Evolutionary conservation across 2,888 invertebrate genomes (phyloP), one percentile per base, ranked within the genome.

Genomic region (Steinernema carpocapsae): DNA sequence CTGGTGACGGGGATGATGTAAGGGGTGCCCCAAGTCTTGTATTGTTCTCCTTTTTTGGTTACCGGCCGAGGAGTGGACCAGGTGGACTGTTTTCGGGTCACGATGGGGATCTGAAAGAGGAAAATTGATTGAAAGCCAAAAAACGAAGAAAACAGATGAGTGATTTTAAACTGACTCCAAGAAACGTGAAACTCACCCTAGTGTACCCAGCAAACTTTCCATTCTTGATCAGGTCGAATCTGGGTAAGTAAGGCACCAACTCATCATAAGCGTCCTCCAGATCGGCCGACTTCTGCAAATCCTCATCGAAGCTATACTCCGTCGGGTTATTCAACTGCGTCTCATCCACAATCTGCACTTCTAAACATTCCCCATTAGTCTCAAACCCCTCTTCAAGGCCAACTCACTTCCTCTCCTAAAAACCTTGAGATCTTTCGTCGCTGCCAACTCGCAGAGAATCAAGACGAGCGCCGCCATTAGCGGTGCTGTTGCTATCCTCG

Each of bases 11-110:
- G 74, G 19, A 71, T 51, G 37, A 76, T 43, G 45, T 70, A 48
- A 10, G 73, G 73, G 14, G 76, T 76, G 14, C 74, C 71, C 76
- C 76, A 76, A 10, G 76, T 76, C 17, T 70, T 64, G 48, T 76
- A 76, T 17, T 22, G 64, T 17, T 76, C 74, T 22, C 76, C 76
- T 29, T 73, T 46, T 14, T 72, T 72, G 12, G 78, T 78, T 19
- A 71, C 71, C 12, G 80, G 78, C 29, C 71, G 22, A 19, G 80
- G 79, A 19, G 80, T 80, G 14, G 81, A 81, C 80, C 80, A 79
- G 24, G 72, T 72, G n/a, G 78, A 43, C 52, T 76, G 72, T 56
- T 26, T 22, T 26, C 80, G 72, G 29, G 80, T 80, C 24, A 81
- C 78, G 46, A 80, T 81, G 4, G 79, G 76, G 29, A 81, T 72